Base-by-base conservation (phyloP, 2,113 vertebrate species). In the Nothobranchius furzeri region DNA sequence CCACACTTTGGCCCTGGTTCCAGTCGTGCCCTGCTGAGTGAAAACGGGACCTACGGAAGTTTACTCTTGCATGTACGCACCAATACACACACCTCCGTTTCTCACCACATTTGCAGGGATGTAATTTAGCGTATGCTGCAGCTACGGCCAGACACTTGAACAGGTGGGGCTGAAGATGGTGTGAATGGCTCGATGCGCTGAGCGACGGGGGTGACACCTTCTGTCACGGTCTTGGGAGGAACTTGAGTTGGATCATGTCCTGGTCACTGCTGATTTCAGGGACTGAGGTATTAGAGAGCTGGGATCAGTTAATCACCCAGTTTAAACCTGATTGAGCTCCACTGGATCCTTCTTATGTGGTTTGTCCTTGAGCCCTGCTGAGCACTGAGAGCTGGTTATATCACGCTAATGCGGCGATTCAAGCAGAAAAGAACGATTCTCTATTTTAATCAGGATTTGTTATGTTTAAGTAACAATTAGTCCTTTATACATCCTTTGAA, bases 41-140 rank as follows among this genome's bases (percentile, higher is more conserved):
- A 70, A 53, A 57, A 64, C 74, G 57, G 35, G 12, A 61, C 20
- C 40, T 68, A 65, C 40, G 9, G 35, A 35, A 78, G 35, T 67
- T 54, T 12, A 40, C 14, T 45, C 43, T 52, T 45, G 40, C 20
- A 43, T 12, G 12, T 46, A 13, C 15, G 4, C 11, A 47, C 24
- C 55, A 37, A 17, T 12, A 60, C 24, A 37, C 52, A 13, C 56
- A 17, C 43, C 76, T 85, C 69, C 69, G 70, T 70, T 78, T 81
- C 73, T 77, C 78, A 84, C 89, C 80, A 89, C 80, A 81, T 90
- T 88, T 88, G 82, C 79, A 79, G 54, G 78, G 75, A 84, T 84
- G 73, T 79, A 20, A 87, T 87, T 86, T 83, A 81, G 78, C 90
- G 91, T 92, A 91, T 90, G 90, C 64, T 91, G 73, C 84, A 58